Percentiles rank a stretch among this genome's conserved stretches.
phyloP scores from a whole-genome alignment of 2,797 vertebrate species.

The Cetoscarus ocellatus region DNA sequence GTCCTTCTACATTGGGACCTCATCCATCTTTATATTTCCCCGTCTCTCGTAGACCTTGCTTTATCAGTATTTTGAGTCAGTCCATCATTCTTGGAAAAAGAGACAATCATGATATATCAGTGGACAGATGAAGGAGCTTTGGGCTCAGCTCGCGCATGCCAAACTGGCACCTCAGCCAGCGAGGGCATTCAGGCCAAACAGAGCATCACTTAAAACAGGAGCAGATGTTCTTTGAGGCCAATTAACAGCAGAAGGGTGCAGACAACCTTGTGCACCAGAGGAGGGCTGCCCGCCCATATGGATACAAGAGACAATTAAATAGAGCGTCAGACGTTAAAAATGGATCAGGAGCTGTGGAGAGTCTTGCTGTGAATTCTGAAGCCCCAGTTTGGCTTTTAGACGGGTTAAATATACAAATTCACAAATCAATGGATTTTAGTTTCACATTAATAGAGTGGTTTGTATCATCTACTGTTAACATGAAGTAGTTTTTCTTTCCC shows the following conservation, averaged over 20 bases:
- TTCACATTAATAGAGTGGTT: too few relatives aligned
- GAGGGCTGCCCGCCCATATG: constrained; percentile 70
- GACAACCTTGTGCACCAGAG: constrained; percentile 68
- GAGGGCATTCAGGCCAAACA: constrained; percentile 55
- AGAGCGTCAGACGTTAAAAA: constrained; percentile 66
- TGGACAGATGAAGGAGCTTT: constrained; percentile 37
- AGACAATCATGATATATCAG: constrained; percentile 34
- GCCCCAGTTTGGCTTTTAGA: constrained; percentile 9
- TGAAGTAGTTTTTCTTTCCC: too few relatives aligned
- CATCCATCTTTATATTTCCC: constrained; percentile 7
- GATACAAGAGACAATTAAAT: constrained; percentile 71
- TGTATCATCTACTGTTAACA: too few relatives aligned
- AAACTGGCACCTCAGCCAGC: constrained; percentile 55
- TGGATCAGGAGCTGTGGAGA: constrained; percentile 46
- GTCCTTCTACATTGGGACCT: background rate
- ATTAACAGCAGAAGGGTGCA: constrained; percentile 69
- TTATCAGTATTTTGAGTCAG: constrained; percentile 1
- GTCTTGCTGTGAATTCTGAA: constrained; percentile 14
- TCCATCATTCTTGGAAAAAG: constrained; percentile 24
- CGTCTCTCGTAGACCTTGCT: background rate
- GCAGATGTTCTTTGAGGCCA: constrained; percentile 81
- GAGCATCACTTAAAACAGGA: constrained; percentile 71
- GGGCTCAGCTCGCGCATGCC: constrained; percentile 35
- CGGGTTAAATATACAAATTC: background rate
- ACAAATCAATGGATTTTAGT: too few relatives aligned